Base-by-base conservation (phyloP, 2,113 vertebrate genomes). In the Callocephalon fimbriatum region DNA sequence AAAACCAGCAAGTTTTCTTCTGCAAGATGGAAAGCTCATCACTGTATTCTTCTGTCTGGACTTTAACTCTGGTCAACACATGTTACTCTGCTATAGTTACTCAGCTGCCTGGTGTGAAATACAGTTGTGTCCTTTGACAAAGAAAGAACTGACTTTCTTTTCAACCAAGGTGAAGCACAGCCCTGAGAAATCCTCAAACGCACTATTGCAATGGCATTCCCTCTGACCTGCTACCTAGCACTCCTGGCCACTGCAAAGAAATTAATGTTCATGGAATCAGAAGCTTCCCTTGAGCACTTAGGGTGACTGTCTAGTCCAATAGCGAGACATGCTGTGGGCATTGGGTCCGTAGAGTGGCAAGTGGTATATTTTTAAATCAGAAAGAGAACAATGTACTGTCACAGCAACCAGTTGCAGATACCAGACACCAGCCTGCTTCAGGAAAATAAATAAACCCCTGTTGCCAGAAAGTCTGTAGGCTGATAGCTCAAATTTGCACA, bases 281-380 rank as follows among this genome's bases (percentile, higher is more conserved):
- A 89, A 44, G 6, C 31, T n/a, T 72, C 6, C 35, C 29, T 62
- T 58, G 61, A 82, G 62, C 40, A 61, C 23, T 15, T 20, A 31
- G 22, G 8, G 2, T 73, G 56, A 44, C 12, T 3, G 2, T 44
- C 27, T 27, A 48, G 23, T 32, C n/a, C 1, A 3, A 18, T 0
- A 48, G 14, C 1, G 6, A 84, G 32, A 44, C 2, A 29, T 2
- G 7, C 23, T 54, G 32, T 5, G 23, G 38, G 32, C 56, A 67
- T 42, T 0, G 0, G 29, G n/a, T 56, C 58, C 47, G 27, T 9
- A 9, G 31, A 2, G 10, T 56, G 16, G 44, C 35, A 86, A 86
- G 29, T 3, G 18, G n/a, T 35, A 6, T 50, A 59, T 77, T 78
- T 91, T 91, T 7, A 45, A 91, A 42, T 62, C 37, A 93, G 70